Base-by-base conservation (phyloP, 1,140 invertebrate species). In the Macrocentrus cingulum region DNA sequence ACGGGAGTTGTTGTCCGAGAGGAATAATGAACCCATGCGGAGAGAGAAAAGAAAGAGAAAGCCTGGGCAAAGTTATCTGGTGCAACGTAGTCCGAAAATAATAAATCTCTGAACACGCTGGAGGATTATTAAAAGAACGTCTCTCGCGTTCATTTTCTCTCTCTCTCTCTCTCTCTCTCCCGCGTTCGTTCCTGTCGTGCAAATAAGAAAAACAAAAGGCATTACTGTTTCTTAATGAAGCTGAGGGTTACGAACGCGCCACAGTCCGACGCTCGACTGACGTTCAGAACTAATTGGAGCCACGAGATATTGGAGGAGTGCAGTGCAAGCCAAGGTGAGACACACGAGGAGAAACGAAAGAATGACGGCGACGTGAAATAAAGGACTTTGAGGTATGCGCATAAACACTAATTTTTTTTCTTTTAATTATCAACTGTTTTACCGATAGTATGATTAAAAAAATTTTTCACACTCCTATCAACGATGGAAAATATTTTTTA, bases 151-250 rank as follows among this genome's bases (percentile, higher is more conserved):
- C 36, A 39, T 48, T 41, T 8, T 19, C 25, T 51, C 22, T 22
- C 41, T 22, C 25, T 64, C 63, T 70, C 67, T 62, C 65, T 71
- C 67, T 59, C 61, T 41, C n/a, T 19, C 25, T 51, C 22, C 15
- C 41, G n/a, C 25, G 63, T 62, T 70, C 67, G 61, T 65, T 71
- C 67, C 57, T 60, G 53, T 62, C 64, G 62, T 41, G 54, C 32
- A 23, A 66, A 63, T 58, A 56, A 64, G 61, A 77, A 68, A 80
- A 79, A 76, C 75, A 77, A 80, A 78, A 80, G 72, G 70, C 71
- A 75, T 74, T 75, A 76, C 70, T 70, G 72, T 77, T 79, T 76
- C 76, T 80, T 80, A 80, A 80, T 79, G 76, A 80, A 80, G 75
- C 74, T 68, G 70, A 73, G 68, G 71, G 66, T 66, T 65, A 61